Conservation (phyloP, 1,140 invertebrate genomes). For the Gryon sp. region DNA sequence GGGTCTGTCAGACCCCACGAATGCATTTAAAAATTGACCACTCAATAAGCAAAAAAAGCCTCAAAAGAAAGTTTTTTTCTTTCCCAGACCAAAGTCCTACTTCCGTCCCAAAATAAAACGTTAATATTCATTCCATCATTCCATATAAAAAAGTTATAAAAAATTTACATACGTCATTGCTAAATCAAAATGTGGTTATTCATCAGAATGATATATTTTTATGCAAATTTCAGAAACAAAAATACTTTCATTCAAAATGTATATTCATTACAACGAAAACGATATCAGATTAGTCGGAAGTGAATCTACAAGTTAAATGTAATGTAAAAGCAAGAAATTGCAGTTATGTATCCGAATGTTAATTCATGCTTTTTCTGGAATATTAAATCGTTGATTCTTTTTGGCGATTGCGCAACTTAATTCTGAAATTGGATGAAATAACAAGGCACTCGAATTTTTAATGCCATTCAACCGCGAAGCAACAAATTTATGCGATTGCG, state of each 20-base stretch:
- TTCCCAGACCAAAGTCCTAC: too few relatives aligned
- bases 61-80: too few relatives aligned
- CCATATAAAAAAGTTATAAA: too few relatives aligned
- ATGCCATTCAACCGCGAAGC: too few relatives aligned
- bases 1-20: too few relatives aligned
- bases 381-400: slow-evolving; percentile 11
- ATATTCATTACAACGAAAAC: slow-evolving; percentile 32
- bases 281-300: slow-evolving; percentile 29
- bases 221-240: slow-evolving; percentile 22
- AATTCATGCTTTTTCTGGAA: slow-evolving; percentile 26
- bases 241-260: slow-evolving; percentile 30
- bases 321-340: slow-evolving; percentile 27
- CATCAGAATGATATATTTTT: slow-evolving; percentile 13
- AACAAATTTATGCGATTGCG: background rate
- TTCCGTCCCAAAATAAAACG: too few relatives aligned
- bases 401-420: slow-evolving; percentile 11
- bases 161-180: too few relatives aligned
- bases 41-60: too few relatives aligned
- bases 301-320: slow-evolving; percentile 44
- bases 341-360: slow-evolving; percentile 33
- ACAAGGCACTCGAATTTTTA: background rate
- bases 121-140: too few relatives aligned
- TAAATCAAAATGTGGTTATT: too few relatives aligned
- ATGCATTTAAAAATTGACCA: too few relatives aligned
- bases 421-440: background rate